These are phyloP conservation scores for Tichodroma muraria DNA, from an alignment of 2,113 vertebrate genomes.

Conservation along the genomic window DNA sequence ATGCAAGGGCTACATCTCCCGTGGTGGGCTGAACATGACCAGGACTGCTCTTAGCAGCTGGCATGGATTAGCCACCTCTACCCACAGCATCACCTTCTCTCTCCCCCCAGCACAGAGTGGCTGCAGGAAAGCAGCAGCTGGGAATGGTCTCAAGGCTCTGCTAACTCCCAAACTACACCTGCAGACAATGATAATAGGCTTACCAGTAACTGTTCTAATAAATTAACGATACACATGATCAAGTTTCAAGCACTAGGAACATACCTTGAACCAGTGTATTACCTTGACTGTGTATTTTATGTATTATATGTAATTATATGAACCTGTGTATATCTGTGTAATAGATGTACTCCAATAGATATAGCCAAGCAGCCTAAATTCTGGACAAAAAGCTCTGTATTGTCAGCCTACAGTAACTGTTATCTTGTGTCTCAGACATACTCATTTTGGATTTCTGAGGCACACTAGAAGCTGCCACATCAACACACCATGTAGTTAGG, in stretches of 20 bases:
- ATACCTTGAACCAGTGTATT: too few species aligned
- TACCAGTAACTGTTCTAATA: neutral
- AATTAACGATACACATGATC: neutral
- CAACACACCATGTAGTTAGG: neutral
- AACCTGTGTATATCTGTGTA: too few species aligned
- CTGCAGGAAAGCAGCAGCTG: neutral
- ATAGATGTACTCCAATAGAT: neutral
- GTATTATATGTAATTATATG: too few species aligned
- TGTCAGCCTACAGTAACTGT: neutral
- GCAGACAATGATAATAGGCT: neutral
- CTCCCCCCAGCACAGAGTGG: neutral
- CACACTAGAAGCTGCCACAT: neutral
- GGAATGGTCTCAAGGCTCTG: neutral
- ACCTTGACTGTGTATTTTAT: too few species aligned
- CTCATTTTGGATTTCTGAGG: neutral
- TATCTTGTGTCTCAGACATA: neutral
- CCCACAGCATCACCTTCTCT: neutral
- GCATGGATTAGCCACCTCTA: neutral
- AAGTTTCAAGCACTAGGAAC: neutral
- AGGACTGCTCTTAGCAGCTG: neutral
- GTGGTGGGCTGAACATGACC: accelerated
- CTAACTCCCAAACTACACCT: neutral
- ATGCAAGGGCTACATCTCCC: neutral
- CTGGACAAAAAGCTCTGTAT: neutral
- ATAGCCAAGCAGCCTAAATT: neutral